A percentile compares a stretch with the other conserved stretches of the same genome.
These are phyloP conservation scores for Sinocyclocheilus grahami DNA, from an alignment of 2,113 vertebrate species.

Conservation along the genomic window DNA sequence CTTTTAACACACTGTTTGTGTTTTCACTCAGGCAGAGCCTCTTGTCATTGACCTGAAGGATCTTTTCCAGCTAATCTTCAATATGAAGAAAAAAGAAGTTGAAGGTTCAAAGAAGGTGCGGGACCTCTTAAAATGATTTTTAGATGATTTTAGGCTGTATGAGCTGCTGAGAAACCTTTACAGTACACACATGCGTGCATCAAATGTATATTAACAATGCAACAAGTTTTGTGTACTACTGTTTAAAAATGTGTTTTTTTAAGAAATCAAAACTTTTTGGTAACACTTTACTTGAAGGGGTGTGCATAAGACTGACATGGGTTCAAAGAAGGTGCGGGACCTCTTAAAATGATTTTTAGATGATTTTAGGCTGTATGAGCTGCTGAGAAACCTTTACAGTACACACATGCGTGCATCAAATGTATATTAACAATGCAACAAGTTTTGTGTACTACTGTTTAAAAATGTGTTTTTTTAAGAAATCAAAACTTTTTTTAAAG, in stretches of 20 bases:
- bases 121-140: background rate
- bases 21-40: slow-evolving; percentile 84
- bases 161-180: background rate
- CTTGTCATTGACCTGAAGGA: slow-evolving; percentile 96
- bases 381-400: background rate
- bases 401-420: background rate
- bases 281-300: too few species aligned
- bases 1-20: slow-evolving; percentile 38
- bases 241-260: background rate
- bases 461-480: background rate
- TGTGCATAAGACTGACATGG: too few species aligned
- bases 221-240: background rate
- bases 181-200: background rate
- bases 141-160: background rate
- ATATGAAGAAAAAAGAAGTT: slow-evolving; percentile 89
- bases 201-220: background rate
- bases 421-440: background rate
- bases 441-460: background rate
- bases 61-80: slow-evolving; percentile 96
- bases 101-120: slow-evolving; percentile 85
- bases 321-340: slow-evolving; percentile 80
- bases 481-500: background rate
- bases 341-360: background rate
- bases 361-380: background rate
- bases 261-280: background rate